Evolutionary conservation across 2,797 vertebrate species (phyloP).

Genomic region (Gallinago stenura): DNA sequence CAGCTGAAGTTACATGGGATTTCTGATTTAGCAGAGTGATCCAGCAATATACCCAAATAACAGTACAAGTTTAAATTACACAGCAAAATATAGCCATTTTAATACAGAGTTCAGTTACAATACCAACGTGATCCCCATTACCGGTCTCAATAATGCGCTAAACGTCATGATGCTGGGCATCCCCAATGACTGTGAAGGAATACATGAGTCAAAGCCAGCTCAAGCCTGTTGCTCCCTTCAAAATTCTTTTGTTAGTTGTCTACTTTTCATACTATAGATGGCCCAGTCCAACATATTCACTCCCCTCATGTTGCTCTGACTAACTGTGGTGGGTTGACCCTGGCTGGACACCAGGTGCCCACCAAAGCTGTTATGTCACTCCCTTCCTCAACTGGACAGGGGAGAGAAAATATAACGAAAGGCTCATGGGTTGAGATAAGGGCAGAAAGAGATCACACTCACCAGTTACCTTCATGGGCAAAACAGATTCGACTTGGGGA

Average conservation of each 20-base stretch:
- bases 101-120: not conserved
- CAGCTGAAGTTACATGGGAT: not conserved
- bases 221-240: not conserved
- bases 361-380: too few species aligned
- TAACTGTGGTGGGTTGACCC: not conserved
- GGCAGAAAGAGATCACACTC: too few species aligned
- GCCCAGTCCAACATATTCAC: not conserved
- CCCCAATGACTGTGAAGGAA: not conserved
- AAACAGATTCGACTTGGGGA: too few species aligned
- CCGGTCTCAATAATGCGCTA: not conserved
- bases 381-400: too few species aligned
- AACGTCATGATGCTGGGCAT: not conserved
- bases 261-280: not conserved
- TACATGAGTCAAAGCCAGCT: not conserved
- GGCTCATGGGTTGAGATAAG: too few species aligned
- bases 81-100: not conserved
- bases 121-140: not conserved
- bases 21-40: not conserved
- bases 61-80: not conserved
- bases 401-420: too few species aligned
- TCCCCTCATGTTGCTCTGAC: not conserved
- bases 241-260: not conserved
- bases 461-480: too few species aligned
- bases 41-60: not conserved
- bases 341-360: not conserved